Conservation (phyloP, 2,888 invertebrate species). For the Galeopsomyia nigrocyanea region DNA sequence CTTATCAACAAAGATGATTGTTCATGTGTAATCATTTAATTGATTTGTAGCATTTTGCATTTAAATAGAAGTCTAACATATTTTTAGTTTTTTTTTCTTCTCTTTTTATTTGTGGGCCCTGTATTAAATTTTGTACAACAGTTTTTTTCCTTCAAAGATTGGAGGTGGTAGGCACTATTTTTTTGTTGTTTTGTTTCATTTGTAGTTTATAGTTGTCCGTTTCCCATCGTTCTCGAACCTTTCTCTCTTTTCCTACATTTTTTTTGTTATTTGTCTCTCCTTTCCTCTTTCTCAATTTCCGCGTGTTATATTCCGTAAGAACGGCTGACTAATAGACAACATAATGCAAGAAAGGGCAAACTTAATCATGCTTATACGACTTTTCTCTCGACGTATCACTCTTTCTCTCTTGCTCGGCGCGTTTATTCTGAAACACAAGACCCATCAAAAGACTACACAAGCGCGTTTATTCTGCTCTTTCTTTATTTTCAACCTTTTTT, state of each 20-base stretch:
- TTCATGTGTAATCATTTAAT: constrained; percentile 50
- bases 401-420: neutral
- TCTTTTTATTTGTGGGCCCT: constrained; percentile 61
- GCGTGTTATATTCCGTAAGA: constrained; percentile 25
- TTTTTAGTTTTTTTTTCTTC: constrained; percentile 45
- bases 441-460: constrained; percentile 27
- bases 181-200: constrained; percentile 54
- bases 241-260: constrained; percentile 19
- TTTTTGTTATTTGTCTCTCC: constrained; percentile 6
- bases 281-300: constrained; percentile 9
- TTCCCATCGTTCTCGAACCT: constrained; percentile 20
- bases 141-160: constrained; percentile 58
- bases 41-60: constrained; percentile 50
- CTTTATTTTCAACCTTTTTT: neutral
- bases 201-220: constrained; percentile 39
- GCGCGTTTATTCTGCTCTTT: constrained; percentile 18
- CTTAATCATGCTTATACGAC: constrained; percentile 38
- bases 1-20: constrained; percentile 52
- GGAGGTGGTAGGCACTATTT: constrained; percentile 64
- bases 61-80: constrained; percentile 58
- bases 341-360: constrained; percentile 40
- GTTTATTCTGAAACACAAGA: neutral
- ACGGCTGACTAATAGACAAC: constrained; percentile 35
- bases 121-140: constrained; percentile 66
- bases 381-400: constrained; percentile 7